phyloP scores from a whole-genome alignment of 1,140 invertebrate genomes.

The Acromyrmex heyeri region DNA sequence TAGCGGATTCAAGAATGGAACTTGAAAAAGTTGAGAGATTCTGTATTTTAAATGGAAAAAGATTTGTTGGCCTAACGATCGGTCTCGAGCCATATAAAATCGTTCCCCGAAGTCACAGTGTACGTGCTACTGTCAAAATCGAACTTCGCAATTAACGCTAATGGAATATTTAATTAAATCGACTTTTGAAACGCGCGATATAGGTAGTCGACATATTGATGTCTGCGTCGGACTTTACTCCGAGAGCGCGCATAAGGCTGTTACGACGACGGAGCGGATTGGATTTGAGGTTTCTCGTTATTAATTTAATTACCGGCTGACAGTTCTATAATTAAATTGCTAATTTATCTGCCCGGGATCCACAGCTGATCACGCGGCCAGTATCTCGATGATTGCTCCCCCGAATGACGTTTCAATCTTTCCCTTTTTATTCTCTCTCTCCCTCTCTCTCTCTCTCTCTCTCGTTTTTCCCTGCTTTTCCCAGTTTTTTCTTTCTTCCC shows the following conservation, averaged over 20 bases:
- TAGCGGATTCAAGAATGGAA: neutral
- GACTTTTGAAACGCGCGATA: conserved; percentile 74
- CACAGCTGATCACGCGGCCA: conserved; percentile 74
- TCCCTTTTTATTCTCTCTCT: conserved; percentile 62
- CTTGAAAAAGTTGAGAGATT: neutral
- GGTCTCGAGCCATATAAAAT: neutral
- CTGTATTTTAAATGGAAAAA: neutral
- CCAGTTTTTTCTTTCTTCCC: conserved; percentile 21
- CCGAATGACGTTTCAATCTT: conserved; percentile 84
- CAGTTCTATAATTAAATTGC: conserved; percentile 87
- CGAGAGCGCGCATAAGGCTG: conserved; percentile 74
- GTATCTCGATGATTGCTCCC: conserved; percentile 80
- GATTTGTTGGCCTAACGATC: neutral
- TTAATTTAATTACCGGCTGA: conserved; percentile 86
- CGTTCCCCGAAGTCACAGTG: neutral
- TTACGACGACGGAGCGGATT: conserved; percentile 81
- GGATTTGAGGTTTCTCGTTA: conserved; percentile 85
- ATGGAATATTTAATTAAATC: conserved; percentile 62
- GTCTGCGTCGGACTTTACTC: conserved; percentile 63
- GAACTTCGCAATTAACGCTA: conserved; percentile 40
- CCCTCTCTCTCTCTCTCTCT: neutral
- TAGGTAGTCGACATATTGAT: conserved; percentile 67
- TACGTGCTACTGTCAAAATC: conserved; percentile 34
- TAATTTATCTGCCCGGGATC: conserved; percentile 85
- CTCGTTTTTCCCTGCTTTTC: conserved; percentile 9